These are phyloP conservation scores for Actinostola sp. DNA, from an alignment of 92 coral and sea anemone genomes.

Conservation along the genomic window DNA sequence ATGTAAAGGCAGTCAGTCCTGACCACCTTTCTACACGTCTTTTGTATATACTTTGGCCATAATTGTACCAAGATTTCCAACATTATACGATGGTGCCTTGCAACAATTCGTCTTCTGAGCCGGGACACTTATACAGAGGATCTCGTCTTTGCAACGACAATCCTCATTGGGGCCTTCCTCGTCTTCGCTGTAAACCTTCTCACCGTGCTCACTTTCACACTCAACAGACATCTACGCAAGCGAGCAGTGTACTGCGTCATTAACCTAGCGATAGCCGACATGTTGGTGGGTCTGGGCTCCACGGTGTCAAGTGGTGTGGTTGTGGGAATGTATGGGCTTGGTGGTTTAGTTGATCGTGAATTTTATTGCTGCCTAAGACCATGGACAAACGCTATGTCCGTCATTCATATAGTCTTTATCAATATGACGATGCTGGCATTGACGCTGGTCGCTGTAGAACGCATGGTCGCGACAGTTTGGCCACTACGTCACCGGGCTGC, in stretches of 20 bases:
- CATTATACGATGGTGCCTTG: too few relatives aligned
- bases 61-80: too few relatives aligned
- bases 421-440: neutral
- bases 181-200: slow-evolving; percentile 8
- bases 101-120: neutral
- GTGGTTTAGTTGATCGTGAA: neutral
- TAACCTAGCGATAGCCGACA: slow-evolving; percentile 16
- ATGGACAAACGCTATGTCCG: too few relatives aligned
- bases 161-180: neutral
- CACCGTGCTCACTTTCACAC: slow-evolving; percentile 16
- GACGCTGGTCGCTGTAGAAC: slow-evolving; percentile 18
- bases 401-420: neutral
- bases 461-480: slow-evolving; percentile 21
- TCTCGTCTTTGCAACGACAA: neutral
- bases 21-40: too few relatives aligned
- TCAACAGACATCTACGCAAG: slow-evolving; percentile 17
- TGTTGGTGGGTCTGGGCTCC: slow-evolving; percentile 3
- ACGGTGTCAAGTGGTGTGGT: neutral
- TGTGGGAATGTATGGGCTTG: too few relatives aligned
- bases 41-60: too few relatives aligned
- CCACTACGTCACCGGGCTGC: slow-evolving; percentile 2
- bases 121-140: neutral
- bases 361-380: neutral
- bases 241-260: slow-evolving; percentile 16
- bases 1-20: too few relatives aligned